phyloP scores from a whole-genome alignment of 2,113 vertebrate genomes.

The Mobula hypostoma region DNA sequence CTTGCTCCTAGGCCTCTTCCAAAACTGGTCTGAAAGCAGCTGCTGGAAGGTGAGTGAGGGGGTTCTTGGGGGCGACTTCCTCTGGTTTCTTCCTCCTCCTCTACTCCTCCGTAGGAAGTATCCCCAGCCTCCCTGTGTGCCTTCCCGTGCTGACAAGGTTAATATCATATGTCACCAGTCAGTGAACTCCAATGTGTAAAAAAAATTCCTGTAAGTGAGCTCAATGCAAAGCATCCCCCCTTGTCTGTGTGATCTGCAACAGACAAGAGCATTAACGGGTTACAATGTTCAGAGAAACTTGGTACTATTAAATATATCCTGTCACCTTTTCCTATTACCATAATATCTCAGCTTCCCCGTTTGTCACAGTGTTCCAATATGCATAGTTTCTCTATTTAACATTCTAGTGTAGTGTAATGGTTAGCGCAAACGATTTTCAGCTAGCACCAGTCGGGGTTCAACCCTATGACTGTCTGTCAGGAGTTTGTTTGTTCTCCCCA shows the following conservation, averaged over 20 bases:
- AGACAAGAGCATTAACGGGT: neutral
- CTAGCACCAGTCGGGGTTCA: no score
- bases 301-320: neutral
- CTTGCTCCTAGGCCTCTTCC: conserved; percentile 7
- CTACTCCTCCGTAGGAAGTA: neutral
- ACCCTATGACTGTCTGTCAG: no score
- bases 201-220: neutral
- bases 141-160: neutral
- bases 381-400: neutral
- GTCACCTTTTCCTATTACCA: neutral
- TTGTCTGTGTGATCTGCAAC: neutral
- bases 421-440: no score
- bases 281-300: neutral
- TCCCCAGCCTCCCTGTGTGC: neutral
- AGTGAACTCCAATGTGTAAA: neutral
- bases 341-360: neutral
- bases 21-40: conserved; percentile 29
- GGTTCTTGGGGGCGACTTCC: conserved; percentile 24
- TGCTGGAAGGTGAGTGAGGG: conserved; percentile 32
- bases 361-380: conserved; percentile 1
- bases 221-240: neutral
- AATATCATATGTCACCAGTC: neutral
- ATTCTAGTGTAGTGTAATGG: neutral
- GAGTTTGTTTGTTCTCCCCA: no score
- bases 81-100: conserved; percentile 28